A percentile compares a stretch with the other conserved stretches of the same genome.
These are phyloP conservation scores for Oreotragus oreotragus DNA, from an alignment of 2,113 vertebrate genomes.

Conservation along the genomic window DNA sequence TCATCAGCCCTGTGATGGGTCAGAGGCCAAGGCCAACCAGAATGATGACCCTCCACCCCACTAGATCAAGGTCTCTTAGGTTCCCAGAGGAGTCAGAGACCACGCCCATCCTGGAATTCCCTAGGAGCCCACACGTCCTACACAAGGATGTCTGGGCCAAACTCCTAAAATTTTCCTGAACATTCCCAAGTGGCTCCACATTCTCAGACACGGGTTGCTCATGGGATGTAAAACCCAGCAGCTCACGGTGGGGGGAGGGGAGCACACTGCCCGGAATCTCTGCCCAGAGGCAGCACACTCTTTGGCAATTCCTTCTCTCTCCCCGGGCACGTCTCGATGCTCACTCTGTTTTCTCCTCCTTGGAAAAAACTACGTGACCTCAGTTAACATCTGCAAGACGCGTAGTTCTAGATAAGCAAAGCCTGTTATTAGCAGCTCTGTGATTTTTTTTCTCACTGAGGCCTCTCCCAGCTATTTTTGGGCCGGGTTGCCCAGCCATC, in stretches of 20 bases:
- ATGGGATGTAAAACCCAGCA: neutral
- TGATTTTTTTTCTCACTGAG: neutral
- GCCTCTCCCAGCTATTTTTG: slow-evolving; percentile 44
- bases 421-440: neutral
- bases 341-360: neutral
- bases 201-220: neutral
- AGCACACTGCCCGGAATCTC: neutral
- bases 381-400: fast-evolving
- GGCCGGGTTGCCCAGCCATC: neutral
- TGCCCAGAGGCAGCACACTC: neutral
- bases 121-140: neutral
- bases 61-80: neutral
- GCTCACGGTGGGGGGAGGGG: neutral
- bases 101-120: neutral
- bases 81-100: neutral
- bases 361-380: neutral
- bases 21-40: neutral
- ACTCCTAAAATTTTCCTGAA: neutral
- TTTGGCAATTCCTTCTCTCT: neutral
- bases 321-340: fast-evolving
- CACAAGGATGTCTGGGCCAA: neutral
- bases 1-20: neutral
- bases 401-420: neutral
- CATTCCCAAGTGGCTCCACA: neutral
- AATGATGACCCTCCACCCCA: neutral